Evolutionary conservation across 1,140 invertebrate species (phyloP).

Genomic region (Piezodorus guildinii): DNA sequence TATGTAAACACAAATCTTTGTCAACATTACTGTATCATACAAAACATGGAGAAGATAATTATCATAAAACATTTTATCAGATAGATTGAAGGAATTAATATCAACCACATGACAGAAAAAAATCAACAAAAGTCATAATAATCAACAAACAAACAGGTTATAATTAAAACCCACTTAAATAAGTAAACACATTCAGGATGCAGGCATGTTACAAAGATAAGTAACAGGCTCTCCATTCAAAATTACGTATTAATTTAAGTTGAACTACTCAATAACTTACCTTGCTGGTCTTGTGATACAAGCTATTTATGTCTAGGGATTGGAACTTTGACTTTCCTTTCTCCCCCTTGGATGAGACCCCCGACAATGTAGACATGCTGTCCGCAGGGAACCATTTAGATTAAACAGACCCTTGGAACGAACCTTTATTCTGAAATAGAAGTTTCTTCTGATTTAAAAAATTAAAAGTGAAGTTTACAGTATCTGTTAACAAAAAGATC

Average conservation of each 20-base stretch:
- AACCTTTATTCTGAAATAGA: slow-evolving; percentile 52
- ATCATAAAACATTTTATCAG: too few relatives aligned
- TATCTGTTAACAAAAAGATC: too few relatives aligned
- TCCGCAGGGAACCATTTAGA: slow-evolving; percentile 74
- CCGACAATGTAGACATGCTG: slow-evolving; percentile 80
- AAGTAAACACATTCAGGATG: too few relatives aligned
- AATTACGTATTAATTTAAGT: slow-evolving; percentile 3
- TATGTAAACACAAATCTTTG: too few relatives aligned
- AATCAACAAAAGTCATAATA: too few relatives aligned
- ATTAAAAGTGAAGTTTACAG: not conserved
- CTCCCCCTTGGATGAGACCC: slow-evolving; percentile 73
- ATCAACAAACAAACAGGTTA: too few relatives aligned
- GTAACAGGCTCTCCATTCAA: not conserved
- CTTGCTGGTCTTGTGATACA: slow-evolving; percentile 71
- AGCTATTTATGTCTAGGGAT: slow-evolving; percentile 92
- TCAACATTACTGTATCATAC: too few relatives aligned
- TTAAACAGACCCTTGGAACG: slow-evolving; percentile 64
- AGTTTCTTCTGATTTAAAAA: not conserved
- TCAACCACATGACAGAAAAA: too few relatives aligned
- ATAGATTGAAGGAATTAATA: too few relatives aligned
- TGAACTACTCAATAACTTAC: slow-evolving; percentile 42
- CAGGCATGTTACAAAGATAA: too few relatives aligned
- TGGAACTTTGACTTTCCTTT: slow-evolving; percentile 90
- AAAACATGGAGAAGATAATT: too few relatives aligned
- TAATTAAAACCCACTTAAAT: too few relatives aligned